phyloP scores from a whole-genome alignment of 2,888 invertebrate genomes.

The Sinodicranocentrus sp. region DNA sequence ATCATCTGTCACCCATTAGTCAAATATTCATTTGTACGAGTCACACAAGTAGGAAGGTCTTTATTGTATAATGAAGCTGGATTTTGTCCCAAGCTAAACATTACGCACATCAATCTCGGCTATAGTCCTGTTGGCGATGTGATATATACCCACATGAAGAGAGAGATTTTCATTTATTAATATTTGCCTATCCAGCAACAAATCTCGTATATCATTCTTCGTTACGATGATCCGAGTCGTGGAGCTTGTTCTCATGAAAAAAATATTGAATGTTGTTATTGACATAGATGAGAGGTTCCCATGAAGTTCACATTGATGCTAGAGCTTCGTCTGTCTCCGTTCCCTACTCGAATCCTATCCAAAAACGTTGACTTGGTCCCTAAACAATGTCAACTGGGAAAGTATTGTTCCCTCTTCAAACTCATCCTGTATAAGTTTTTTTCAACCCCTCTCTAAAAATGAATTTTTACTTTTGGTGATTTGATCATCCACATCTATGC shows the following conservation, averaged over 20 bases:
- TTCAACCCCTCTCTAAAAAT: constrained; percentile 33
- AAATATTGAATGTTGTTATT: constrained; percentile 44
- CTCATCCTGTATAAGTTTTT: constrained; percentile 17
- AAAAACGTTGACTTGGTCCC: constrained; percentile 16
- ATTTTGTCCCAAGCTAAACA: neutral
- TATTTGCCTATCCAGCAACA: no score
- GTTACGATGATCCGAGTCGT: no score
- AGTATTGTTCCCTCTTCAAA: constrained; percentile 27
- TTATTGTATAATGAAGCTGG: neutral
- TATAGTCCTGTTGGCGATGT: no score
- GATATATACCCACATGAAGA: no score
- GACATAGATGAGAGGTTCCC: constrained; percentile 62
- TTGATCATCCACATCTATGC: no score
- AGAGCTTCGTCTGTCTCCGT: neutral
- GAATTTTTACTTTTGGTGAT: no score
- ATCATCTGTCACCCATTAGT: constrained; percentile 64
- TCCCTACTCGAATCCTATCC: neutral
- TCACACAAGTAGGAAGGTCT: no score
- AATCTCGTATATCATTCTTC: no score
- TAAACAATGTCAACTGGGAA: constrained; percentile 45
- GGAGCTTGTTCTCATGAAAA: constrained; percentile 55
- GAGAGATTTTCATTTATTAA: no score
- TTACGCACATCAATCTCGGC: constrained; percentile 20
- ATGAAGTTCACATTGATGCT: constrained; percentile 45
- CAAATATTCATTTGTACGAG: constrained; percentile 56